Base-by-base conservation (phyloP, 2,797 vertebrate species). In the Lacerta agilis region DNA sequence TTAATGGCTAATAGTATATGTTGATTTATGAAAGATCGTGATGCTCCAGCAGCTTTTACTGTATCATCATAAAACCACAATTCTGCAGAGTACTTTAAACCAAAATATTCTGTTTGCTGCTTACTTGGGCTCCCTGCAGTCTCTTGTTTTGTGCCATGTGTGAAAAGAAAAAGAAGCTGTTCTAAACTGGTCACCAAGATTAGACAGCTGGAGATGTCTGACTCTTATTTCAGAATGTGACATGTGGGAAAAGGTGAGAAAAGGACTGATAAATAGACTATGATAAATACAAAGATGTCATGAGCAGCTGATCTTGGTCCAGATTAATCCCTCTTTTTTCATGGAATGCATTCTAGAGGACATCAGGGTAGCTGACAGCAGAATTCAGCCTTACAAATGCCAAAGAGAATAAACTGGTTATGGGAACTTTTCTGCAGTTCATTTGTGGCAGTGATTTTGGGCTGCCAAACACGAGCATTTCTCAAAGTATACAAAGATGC, bases 1-100 rank as follows among this genome's bases (percentile, higher is more conserved):
- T 87, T 87, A 86, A 92, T 64, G 49, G 88, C 27, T 49, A 86
- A 87, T 38, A 33, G 33, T 45, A 11, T 7, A 13, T 43, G 11
- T 43, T 92, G 91, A 89, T 91, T 91, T 92, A 90, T 89, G 90
- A 83, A 92, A 92, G 88, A 38, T 78, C 80, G 45, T 36, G 89
- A 83, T 85, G 81, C 81, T 92, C 82, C 81, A 89, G 86, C 61
- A 86, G 85, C 77, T 93, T 91, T 87, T 90, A 79, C 58, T 80
- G 1, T 71, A 18, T 85, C 71, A 76, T 64, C 87, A 36, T 90
- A 93, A 92, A 89, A 61, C 9, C 58, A 38, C 80, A 20, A 8
- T 91, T 49, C 72, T 83, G 69, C 58, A 41, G 3, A 92, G 87
- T 90, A 88, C 27, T 88, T 90, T 86, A 85, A 88, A 25, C 61